Base-by-base conservation (phyloP, 1,140 invertebrate genomes). In the Cardiocondyla obscurior region DNA sequence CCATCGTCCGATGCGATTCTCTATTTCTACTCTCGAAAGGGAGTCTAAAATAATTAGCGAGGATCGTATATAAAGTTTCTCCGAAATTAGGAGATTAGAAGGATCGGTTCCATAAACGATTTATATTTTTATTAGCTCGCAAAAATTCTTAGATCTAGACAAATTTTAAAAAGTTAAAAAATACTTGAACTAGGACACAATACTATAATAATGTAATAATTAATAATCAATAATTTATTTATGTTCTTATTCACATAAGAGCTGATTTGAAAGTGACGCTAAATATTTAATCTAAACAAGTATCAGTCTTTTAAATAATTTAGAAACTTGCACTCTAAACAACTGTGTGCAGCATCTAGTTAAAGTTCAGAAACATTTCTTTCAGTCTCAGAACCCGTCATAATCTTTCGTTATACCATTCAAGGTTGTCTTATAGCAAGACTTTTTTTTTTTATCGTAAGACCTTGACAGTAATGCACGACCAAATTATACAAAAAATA, bases 401-500 rank as follows among this genome's bases (percentile, higher is more conserved):
- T 30, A 69, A 42, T 22, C 7, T 79, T 30, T 28, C 19, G 5
- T 33, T 67, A 28, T 39, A 2, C n/a, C n/a, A 7, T 22, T 22
- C 22, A 53, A 79, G 22, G 46, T 53, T 36, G 7, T 39, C 25
- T 55, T 69, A 69, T 69, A 39, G n/a, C n/a, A n/a, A n/a, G 46
- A 79, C 46, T 42, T 39, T 53, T 39, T n/a, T 53, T 22, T 39
- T n/a, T 53, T 22, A 5, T 53, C 3, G 46, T 19, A 16, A 53
- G 25, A 53, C 62, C 62, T 79, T 69, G 72, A 76, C 5, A 36
- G 42, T 36, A 22, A 39, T 14, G 62, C 22, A 30, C 69, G 62
- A 79, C 25, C 69, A 79, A 79, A 69, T 30, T 79, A 30, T 42
- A 25, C 53, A 67, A 25, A 7, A 46, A 8, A 64, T 49, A 76